Evolutionary conservation across 2,113 vertebrate genomes (phyloP), one percentile per base, ranked within the genome.

Genomic region (Ammospiza nelsoni): DNA sequence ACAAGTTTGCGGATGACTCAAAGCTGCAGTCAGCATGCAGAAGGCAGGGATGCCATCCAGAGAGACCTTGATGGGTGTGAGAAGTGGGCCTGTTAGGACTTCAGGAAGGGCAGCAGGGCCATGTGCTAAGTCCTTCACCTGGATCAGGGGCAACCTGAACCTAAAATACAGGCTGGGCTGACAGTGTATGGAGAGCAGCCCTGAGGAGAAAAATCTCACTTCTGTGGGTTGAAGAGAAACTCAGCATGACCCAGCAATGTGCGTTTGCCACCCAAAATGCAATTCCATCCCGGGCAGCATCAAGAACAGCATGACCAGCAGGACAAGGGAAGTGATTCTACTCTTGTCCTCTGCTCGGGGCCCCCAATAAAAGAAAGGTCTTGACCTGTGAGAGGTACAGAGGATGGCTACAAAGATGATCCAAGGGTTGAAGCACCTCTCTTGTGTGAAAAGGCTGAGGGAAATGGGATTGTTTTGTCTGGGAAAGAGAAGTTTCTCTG

Each of bases 1-100:
- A 2, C 6, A 66, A 35, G n/a, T 59, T 35, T 6, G 11, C 1
- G 1, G 33, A 31, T 31, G 33, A n/a, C 24, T 39, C 33, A 44
- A 52, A 79, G 33, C 33, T 66, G 4, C 0, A 0, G 11, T 39
- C n/a, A 19, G 48, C 6, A 3, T 15, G 15, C 4, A 24, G 33
- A 39, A 48, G 37, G 23, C 33, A 52, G 20, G 24, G 33, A 15
- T 1, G 0, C 14, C 17, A 23, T 59, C 33, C 33, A n/a, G 24
- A 46, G 46, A 9, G 20, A 52, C 17, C 17, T 25, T 31, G 16
- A 25, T 6, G 39, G 17, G 9, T 3, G 2, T 66, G 74, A 79
- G 33, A 52, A 13, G 5, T 46, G 39, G 20, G 20, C 13, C 59
- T 29, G 9, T 72, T 12, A 37, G 24, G 58, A 59, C 14, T 15